Evolutionary conservation across 2,797 vertebrate species (phyloP).

Genomic region (Clamator glandarius): DNA sequence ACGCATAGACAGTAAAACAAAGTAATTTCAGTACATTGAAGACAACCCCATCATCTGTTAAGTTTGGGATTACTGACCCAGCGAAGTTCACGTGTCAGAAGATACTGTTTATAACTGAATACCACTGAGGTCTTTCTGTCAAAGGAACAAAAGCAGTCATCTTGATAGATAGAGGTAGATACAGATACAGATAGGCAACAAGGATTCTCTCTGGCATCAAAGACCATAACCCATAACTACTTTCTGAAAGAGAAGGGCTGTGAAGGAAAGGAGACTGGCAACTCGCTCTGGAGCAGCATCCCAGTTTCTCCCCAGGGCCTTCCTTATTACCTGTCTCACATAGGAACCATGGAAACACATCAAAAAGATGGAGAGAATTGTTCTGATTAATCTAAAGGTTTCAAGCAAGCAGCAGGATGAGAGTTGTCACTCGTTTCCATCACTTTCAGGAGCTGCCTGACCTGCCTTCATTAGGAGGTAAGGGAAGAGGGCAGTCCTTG

Average conservation of each 20-base stretch:
- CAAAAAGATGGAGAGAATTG: background rate
- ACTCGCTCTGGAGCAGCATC: background rate
- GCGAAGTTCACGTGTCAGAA: background rate
- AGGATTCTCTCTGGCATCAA: background rate
- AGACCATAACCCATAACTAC: background rate
- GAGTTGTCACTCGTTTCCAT: background rate
- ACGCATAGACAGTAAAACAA: background rate
- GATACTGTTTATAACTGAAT: background rate
- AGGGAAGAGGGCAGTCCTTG: background rate
- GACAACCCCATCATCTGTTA: background rate
- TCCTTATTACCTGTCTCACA: background rate
- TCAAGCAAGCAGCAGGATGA: background rate
- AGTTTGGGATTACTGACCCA: background rate
- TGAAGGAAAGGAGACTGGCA: background rate
- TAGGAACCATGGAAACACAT: background rate
- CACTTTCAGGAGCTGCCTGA: background rate
- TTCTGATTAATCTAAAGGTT: background rate
- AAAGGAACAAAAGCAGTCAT: background rate
- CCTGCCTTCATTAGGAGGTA: background rate
- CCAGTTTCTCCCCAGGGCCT: background rate
- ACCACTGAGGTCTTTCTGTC: background rate
- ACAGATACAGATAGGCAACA: fast-evolving
- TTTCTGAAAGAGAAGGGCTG: background rate
- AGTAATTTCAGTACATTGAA: background rate
- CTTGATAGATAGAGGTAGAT: background rate